Evolutionary conservation across 2,888 invertebrate genomes (phyloP).

Genomic region (Pristionchus maxplancki): DNA sequence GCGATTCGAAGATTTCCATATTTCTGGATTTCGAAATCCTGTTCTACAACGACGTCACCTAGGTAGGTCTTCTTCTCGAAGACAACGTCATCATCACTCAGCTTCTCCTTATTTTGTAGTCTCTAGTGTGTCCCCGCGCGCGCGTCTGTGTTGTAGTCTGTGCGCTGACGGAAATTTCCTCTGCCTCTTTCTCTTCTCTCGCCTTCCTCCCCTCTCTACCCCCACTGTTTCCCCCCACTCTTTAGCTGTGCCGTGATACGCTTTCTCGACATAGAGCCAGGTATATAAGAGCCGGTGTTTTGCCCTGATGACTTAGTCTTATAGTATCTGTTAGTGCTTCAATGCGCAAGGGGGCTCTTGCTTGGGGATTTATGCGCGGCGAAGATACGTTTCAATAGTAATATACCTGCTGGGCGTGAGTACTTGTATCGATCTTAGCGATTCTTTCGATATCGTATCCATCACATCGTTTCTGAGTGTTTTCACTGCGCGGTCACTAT

Average conservation of each 20-base stretch:
- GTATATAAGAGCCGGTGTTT: not conserved
- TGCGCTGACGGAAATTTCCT: slow-evolving; percentile 36
- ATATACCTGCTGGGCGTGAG: not conserved
- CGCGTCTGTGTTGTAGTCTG: slow-evolving; percentile 1
- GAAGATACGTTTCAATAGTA: not conserved
- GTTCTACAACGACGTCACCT: not conserved
- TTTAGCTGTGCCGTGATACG: not conserved
- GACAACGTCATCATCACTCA: not conserved
- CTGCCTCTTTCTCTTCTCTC: slow-evolving; percentile 38
- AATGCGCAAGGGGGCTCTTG: too few relatives aligned
- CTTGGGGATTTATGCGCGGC: too few relatives aligned
- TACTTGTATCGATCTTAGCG: too few relatives aligned
- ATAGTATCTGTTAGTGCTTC: not conserved
- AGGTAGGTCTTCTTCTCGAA: not conserved
- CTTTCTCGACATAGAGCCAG: not conserved
- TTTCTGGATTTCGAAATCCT: too few relatives aligned
- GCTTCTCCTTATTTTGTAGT: not conserved
- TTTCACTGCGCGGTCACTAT: not conserved
- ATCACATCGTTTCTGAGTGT: too few relatives aligned
- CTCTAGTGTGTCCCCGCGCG: slow-evolving; percentile 22
- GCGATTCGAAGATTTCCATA: too few relatives aligned
- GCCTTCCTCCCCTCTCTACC: not conserved
- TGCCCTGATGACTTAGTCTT: not conserved
- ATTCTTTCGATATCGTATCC: too few relatives aligned
- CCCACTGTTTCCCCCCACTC: not conserved